Conservation (phyloP, 2,797 vertebrate genomes). For the Momotus momota region DNA sequence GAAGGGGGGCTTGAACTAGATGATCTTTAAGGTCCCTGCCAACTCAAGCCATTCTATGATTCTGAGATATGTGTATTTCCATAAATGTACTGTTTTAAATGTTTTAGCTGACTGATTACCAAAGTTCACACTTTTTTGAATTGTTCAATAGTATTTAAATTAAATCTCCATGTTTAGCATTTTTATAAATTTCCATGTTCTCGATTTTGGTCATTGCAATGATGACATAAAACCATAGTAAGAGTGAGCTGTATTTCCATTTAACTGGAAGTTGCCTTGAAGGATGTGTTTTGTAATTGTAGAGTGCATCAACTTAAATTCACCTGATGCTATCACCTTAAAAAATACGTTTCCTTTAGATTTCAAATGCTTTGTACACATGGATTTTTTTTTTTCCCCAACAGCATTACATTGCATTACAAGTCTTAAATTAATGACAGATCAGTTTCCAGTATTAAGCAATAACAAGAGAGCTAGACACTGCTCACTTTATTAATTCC, state of each 20-base stretch:
- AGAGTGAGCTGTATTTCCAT: neutral
- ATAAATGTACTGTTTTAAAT: neutral
- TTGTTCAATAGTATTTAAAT: neutral
- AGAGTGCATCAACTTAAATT: neutral
- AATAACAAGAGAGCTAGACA: neutral
- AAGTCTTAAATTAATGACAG: neutral
- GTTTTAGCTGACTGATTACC: neutral
- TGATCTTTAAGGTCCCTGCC: too few species aligned
- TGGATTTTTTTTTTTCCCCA: neutral
- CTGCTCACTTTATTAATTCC: conserved; percentile 27
- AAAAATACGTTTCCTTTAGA: neutral
- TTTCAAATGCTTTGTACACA: neutral
- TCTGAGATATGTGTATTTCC: neutral
- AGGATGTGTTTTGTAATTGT: neutral
- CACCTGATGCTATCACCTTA: neutral
- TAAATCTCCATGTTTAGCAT: neutral
- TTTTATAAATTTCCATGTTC: neutral
- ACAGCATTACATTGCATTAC: neutral
- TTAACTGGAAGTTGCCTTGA: neutral
- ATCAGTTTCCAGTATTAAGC: conserved; percentile 8
- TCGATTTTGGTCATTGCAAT: neutral
- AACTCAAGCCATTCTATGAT: too few species aligned
- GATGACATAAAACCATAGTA: neutral
- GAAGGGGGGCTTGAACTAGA: too few species aligned
- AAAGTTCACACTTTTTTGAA: neutral